Evolutionary conservation across 2,797 vertebrate species (phyloP), one percentile per base, ranked within the genome.

Genomic region (Takifugu ocellatus): DNA sequence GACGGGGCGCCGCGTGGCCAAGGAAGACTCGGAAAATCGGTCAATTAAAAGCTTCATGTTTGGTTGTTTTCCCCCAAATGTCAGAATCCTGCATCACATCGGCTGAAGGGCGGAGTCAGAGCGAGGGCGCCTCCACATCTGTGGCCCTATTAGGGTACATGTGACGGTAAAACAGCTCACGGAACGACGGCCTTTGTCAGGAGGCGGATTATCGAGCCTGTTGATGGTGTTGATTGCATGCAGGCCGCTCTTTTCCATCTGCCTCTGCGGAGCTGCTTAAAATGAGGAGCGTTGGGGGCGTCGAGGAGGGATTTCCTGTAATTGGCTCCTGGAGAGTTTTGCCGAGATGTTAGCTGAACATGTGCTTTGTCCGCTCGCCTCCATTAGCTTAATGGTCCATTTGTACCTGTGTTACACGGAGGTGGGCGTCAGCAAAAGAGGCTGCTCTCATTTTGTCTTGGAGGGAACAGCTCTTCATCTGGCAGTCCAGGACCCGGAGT

Each of bases 291-390:
- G 45, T 4, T 10, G 33, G 27, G 50, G 66, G 50, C 52, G 33
- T 36, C 51, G 52, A 61, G 54, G 56, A 24, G 51, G 59, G 75
- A 76, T 74, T 66, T 59, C 59, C 64, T 60, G 56, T 86, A 84
- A 84, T 82, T 84, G 79, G 75, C 83, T 83, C 69, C 63, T 59
- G 46, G 66, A 67, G 78, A 77, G 70, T 79, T 75, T 53, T 75
- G 71, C 64, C 51, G 70, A 75, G 70, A 79, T 56, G 63, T 63
- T 54, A 66, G 69, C 70, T 67, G 70, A 82, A 79, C 73, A 73
- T 82, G 80, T 81, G 77, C 75, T 83, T 75, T 56, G 66, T 79
- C 66, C 56, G 51, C 68, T 73, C 55, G 70, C 54, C 67, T 70
- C 76, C 75, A 82, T 84, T 80, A 84, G 61, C 50, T 59, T 82